phyloP scores from a whole-genome alignment of 53 echinoderm and acorn worm species.

The Holothuria leucospilota region DNA sequence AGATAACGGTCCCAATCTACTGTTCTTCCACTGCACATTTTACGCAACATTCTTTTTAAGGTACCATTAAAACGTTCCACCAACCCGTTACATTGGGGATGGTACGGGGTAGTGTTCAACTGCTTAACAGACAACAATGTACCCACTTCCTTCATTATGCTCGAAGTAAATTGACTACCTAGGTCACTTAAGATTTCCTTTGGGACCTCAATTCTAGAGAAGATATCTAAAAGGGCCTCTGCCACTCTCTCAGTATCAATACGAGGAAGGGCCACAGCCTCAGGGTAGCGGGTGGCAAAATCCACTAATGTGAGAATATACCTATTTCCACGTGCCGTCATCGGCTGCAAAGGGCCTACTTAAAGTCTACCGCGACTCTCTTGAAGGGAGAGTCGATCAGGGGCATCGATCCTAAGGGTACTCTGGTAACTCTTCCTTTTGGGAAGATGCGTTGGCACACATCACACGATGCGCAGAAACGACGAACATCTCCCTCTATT shows the following conservation, averaged over 20 bases:
- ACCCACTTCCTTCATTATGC: background rate
- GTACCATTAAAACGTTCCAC: constrained; percentile 51
- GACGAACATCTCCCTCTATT: constrained; percentile 35
- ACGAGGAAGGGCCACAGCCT: too few species aligned
- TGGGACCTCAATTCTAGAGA: constrained; percentile 26
- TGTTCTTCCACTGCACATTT: too few species aligned
- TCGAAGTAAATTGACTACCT: constrained; percentile 24
- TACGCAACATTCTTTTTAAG: constrained; percentile 31
- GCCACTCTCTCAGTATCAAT: constrained; percentile 45
- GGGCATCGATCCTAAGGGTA: constrained; percentile 41
- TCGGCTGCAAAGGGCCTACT: constrained; percentile 40
- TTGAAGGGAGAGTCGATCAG: constrained; percentile 50
- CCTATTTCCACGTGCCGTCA: constrained; percentile 26
- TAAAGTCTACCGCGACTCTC: constrained; percentile 32
- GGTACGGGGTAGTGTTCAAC: constrained; percentile 37
- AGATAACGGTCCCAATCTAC: constrained; percentile 24
- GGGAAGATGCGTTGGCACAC: constrained; percentile 48
- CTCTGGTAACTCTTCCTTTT: constrained; percentile 55
- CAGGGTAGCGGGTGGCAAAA: constrained; percentile 38
- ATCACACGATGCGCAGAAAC: constrained; percentile 60
- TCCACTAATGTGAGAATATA: constrained; percentile 50
- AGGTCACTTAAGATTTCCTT: constrained; percentile 19
- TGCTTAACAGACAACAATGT: too few species aligned
- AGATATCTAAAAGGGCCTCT: constrained; percentile 34
- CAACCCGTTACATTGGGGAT: constrained; percentile 3